Conservation (phyloP, 2,113 vertebrate genomes). For the Amazona vittata region DNA sequence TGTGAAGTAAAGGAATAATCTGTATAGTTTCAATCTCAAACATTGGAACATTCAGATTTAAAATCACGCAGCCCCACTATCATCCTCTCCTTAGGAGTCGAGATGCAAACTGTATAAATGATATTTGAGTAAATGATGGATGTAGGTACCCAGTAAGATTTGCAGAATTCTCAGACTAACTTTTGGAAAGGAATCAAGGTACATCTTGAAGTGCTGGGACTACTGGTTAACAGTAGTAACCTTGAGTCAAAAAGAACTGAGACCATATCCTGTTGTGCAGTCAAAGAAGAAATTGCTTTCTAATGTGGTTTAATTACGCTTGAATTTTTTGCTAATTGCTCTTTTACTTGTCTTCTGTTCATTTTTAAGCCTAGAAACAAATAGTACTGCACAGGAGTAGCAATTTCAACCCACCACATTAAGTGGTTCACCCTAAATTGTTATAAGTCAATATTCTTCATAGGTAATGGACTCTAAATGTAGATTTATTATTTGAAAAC, state of each 20-base stretch:
- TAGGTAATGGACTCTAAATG: neutral
- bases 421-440: neutral
- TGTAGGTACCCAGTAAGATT: neutral
- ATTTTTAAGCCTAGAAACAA: neutral
- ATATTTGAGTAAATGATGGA: neutral
- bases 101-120: neutral
- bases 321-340: neutral
- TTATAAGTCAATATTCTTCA: neutral
- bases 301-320: neutral
- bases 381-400: neutral
- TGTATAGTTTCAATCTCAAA: neutral
- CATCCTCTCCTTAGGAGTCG: neutral
- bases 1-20: neutral
- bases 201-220: neutral
- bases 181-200: neutral
- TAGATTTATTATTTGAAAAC: constrained; percentile 1
- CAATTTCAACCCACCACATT: neutral
- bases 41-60: neutral
- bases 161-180: neutral
- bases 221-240: neutral
- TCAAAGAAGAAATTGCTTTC: neutral
- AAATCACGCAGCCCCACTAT: neutral
- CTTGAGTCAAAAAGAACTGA: neutral
- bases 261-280: neutral
- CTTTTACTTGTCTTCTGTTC: neutral